These are phyloP conservation scores for Dascillus cervinus DNA, from an alignment of 2,888 invertebrate species.

Conservation along the genomic window DNA sequence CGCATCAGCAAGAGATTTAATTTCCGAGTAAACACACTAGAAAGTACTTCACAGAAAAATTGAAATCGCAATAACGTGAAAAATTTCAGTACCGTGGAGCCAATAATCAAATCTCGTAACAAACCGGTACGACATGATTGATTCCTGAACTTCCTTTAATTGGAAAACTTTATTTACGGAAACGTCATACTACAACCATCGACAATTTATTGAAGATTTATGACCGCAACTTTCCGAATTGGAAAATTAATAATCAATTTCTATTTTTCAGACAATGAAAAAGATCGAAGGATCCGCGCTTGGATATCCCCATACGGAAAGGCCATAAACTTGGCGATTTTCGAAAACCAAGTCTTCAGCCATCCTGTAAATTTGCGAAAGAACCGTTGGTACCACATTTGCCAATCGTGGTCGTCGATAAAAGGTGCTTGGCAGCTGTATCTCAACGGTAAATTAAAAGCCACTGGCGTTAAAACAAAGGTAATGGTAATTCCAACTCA, in stretches of 20 bases:
- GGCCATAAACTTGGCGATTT: constrained; percentile 50
- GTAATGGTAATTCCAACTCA: no score
- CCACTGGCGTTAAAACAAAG: constrained; percentile 37
- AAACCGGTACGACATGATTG: no score
- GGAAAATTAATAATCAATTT: neutral
- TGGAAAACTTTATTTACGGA: neutral
- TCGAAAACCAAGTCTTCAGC: constrained; percentile 44
- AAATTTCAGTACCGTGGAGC: no score
- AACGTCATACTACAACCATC: no score
- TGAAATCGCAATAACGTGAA: no score
- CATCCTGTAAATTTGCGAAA: constrained; percentile 40
- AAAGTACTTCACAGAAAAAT: no score
- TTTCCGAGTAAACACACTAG: no score
- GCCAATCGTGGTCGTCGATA: constrained; percentile 57
- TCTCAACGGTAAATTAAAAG: constrained; percentile 49
- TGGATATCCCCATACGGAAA: constrained; percentile 55
- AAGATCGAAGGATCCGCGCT: constrained; percentile 46
- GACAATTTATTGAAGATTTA: no score
- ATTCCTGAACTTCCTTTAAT: no score
- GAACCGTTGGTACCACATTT: constrained; percentile 58
- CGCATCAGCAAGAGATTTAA: no score
- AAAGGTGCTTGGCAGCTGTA: constrained; percentile 56
- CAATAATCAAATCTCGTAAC: no score
- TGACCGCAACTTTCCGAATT: no score
- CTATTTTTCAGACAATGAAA: constrained; percentile 47